Percentiles rank a stretch among this genome's conserved stretches.
These are phyloP conservation scores for Prolemur simus DNA, from an alignment of 2,113 vertebrate species.

Conservation along the genomic window DNA sequence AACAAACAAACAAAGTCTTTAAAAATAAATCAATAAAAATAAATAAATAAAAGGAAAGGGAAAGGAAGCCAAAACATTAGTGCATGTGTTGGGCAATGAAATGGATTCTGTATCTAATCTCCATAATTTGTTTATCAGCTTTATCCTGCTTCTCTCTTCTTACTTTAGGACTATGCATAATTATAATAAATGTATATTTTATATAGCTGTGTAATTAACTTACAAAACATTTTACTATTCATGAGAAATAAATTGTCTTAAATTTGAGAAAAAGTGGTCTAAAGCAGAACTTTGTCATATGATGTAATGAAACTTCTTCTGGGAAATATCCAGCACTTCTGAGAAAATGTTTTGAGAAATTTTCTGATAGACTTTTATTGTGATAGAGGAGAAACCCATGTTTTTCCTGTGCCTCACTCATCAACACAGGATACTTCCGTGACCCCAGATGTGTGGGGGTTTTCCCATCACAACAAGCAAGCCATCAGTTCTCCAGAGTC, in stretches of 20 bases:
- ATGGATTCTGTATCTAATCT: background rate
- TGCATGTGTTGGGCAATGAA: background rate
- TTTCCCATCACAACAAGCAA: background rate
- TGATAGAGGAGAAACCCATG: background rate
- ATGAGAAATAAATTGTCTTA: background rate
- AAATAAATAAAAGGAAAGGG: background rate
- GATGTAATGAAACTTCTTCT: background rate
- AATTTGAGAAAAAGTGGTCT: background rate
- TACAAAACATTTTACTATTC: background rate
- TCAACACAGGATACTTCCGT: background rate
- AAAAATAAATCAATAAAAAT: background rate
- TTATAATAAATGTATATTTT: background rate
- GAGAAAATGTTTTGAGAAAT: background rate
- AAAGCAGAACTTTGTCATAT: background rate
- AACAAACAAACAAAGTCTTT: background rate
- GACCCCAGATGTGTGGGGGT: background rate
- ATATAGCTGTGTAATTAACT: background rate
- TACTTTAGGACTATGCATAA: background rate
- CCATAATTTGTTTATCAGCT: background rate
- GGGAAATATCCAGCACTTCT: background rate
- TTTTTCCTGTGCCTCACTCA: background rate
- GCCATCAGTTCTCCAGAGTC: background rate
- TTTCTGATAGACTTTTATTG: background rate
- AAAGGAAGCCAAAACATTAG: background rate
- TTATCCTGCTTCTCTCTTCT: background rate